Evolutionary conservation across 2,888 invertebrate genomes (phyloP).

Genomic region (Phaedon cochleariae): DNA sequence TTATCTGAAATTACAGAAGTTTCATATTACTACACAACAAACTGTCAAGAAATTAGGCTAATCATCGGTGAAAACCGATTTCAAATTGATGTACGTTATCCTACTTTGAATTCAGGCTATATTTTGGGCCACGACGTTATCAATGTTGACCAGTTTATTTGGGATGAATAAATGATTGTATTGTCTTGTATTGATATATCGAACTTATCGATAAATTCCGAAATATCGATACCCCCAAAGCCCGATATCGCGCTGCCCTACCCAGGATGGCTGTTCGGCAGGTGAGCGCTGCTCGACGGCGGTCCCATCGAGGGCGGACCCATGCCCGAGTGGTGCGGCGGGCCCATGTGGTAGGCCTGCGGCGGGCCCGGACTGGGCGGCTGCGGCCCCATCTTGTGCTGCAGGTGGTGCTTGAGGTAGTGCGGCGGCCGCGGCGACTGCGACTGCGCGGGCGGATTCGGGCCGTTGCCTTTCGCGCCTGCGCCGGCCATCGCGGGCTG

Average conservation of each 20-base stretch:
- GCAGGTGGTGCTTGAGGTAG: slow-evolving; percentile 75
- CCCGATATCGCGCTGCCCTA: slow-evolving; percentile 55
- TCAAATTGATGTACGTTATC: too few species aligned
- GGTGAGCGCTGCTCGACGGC: slow-evolving; percentile 56
- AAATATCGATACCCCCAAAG: too few species aligned
- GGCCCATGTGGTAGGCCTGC: slow-evolving; percentile 67
- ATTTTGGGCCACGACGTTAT: too few species aligned
- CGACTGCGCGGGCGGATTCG: slow-evolving; percentile 50
- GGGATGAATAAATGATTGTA: too few species aligned
- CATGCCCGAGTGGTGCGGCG: slow-evolving; percentile 65
- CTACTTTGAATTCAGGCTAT: too few species aligned
- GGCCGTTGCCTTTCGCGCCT: slow-evolving; percentile 52
- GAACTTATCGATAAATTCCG: too few species aligned
- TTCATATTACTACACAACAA: too few species aligned
- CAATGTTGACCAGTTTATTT: too few species aligned
- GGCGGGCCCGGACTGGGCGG: slow-evolving; percentile 71
- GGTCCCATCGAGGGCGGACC: slow-evolving; percentile 72
- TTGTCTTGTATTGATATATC: too few species aligned
- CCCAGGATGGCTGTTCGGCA: slow-evolving; percentile 56
- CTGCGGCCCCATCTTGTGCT: slow-evolving; percentile 75
- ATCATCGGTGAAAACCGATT: too few species aligned
- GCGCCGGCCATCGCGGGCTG: slow-evolving; percentile 45
- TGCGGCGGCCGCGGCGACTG: slow-evolving; percentile 67
- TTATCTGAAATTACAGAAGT: too few species aligned
- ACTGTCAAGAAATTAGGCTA: too few species aligned